Evolutionary conservation across 2,797 vertebrate genomes (phyloP).

Genomic region (Sitta carolinensis): DNA sequence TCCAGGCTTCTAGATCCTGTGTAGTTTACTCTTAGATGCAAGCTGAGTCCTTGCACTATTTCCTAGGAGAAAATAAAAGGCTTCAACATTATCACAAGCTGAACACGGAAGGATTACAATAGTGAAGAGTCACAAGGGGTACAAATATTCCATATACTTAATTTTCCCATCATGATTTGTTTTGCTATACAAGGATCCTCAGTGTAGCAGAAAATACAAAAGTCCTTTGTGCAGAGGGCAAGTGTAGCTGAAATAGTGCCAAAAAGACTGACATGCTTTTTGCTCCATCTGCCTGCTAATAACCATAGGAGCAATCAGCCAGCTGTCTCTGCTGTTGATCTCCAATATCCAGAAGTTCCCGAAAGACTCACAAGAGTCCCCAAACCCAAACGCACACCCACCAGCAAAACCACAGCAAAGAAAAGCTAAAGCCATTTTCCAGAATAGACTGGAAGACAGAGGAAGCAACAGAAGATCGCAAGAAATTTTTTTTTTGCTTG

Average conservation of each 20-base stretch:
- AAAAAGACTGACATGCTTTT: slow-evolving; percentile 57
- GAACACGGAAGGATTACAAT: not conserved
- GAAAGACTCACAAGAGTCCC: not conserved
- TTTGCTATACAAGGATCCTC: slow-evolving; percentile 43
- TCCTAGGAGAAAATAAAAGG: not conserved
- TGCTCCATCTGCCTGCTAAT: slow-evolving; percentile 61
- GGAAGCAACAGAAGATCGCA: not conserved
- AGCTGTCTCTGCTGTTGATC: slow-evolving; percentile 27
- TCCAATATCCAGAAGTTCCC: slow-evolving; percentile 34
- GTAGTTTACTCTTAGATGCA: not conserved
- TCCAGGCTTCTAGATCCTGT: not conserved
- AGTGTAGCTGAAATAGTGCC: slow-evolving; percentile 48
- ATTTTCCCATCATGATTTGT: slow-evolving; percentile 50
- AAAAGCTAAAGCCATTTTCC: not conserved
- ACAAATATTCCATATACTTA: slow-evolving; percentile 27
- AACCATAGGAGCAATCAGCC: slow-evolving; percentile 36
- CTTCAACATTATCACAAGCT: not conserved
- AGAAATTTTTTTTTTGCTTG: not conserved
- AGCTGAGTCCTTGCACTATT: not conserved
- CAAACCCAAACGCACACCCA: not conserved
- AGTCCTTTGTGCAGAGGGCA: slow-evolving; percentile 56
- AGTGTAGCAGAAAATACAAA: not conserved
- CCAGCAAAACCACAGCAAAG: not conserved
- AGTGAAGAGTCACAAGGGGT: slow-evolving; percentile 13
- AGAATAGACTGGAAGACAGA: not conserved